Conservation (phyloP, 2,113 vertebrate genomes). For the Pipra filicauda region DNA sequence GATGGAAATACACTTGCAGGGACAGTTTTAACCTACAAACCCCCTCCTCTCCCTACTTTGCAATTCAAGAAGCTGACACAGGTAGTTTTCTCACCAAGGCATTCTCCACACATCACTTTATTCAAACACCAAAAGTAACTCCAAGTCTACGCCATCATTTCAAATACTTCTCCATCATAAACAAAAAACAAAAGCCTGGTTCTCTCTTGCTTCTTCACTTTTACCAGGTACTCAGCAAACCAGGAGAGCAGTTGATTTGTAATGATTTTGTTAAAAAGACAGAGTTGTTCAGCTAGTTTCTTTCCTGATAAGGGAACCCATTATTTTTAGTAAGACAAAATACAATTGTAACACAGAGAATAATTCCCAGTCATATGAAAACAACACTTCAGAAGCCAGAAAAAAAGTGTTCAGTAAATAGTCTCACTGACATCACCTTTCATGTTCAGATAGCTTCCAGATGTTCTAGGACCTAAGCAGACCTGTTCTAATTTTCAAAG, state of each 20-base stretch:
- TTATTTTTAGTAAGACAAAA: neutral
- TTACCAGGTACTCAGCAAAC: neutral
- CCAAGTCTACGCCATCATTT: neutral
- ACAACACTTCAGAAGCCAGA: neutral
- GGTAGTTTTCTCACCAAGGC: neutral
- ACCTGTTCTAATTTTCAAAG: neutral
- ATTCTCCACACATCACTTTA: neutral
- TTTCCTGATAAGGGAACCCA: neutral
- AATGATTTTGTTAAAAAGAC: neutral
- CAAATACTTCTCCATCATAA: neutral
- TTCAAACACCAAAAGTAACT: neutral
- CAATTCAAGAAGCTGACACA: neutral
- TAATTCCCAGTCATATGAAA: neutral
- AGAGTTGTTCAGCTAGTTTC: neutral
- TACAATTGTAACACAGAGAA: neutral
- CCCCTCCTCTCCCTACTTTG: neutral
- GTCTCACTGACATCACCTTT: neutral
- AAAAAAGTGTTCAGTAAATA: neutral
- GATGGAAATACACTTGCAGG: neutral
- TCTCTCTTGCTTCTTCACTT: neutral
- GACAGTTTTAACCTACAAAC: neutral
- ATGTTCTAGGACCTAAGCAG: neutral
- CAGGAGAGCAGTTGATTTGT: neutral
- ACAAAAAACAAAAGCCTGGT: neutral
- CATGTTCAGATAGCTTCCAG: neutral